These are phyloP conservation scores for Aurelia coerulea DNA, from an alignment of 30 jellyfish, hydroid and myxozoan genomes.

Conservation along the genomic window DNA sequence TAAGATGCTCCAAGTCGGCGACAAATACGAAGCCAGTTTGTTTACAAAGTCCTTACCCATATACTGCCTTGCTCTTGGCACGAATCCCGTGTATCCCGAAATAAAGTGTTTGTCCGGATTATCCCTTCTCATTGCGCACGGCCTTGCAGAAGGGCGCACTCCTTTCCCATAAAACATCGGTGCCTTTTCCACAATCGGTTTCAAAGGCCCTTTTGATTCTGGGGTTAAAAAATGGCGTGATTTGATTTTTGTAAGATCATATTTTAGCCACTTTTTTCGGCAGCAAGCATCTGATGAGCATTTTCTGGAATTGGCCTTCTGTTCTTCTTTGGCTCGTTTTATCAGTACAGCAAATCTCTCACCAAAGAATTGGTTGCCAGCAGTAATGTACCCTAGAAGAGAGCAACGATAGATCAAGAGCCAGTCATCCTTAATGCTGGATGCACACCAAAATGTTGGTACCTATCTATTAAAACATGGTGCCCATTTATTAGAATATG, in stretches of 20 bases:
- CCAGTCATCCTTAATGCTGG: background rate
- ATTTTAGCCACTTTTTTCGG: background rate
- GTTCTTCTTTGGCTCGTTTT: constrained; percentile 57
- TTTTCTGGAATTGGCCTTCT: constrained; percentile 44
- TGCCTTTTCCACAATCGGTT: constrained; percentile 70
- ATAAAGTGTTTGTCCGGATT: constrained; percentile 82
- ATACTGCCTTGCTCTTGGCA: constrained; percentile 83
- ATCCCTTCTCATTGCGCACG: constrained; percentile 70
- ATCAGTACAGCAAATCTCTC: constrained; percentile 80
- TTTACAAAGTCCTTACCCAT: constrained; percentile 61
- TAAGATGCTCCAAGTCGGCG: no score
- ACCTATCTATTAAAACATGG: no score
- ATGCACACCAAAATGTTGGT: no score
- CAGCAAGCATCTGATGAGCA: background rate
- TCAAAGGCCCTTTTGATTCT: constrained; percentile 41
- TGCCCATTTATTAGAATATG: no score
- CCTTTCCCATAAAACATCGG: constrained; percentile 78
- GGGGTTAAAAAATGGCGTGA: background rate
- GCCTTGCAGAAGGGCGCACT: constrained; percentile 81
- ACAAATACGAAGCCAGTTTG: no score
- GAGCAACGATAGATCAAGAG: background rate
- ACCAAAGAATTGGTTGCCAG: constrained; percentile 90
- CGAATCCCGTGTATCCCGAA: constrained; percentile 95
- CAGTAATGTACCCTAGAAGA: constrained; percentile 82
- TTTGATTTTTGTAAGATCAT: constrained; percentile 28